Percentiles rank a stretch among this genome's conserved stretches.
Conservation (phyloP, 2,888 invertebrate genomes). For the Caenorhabditis becei region DNA sequence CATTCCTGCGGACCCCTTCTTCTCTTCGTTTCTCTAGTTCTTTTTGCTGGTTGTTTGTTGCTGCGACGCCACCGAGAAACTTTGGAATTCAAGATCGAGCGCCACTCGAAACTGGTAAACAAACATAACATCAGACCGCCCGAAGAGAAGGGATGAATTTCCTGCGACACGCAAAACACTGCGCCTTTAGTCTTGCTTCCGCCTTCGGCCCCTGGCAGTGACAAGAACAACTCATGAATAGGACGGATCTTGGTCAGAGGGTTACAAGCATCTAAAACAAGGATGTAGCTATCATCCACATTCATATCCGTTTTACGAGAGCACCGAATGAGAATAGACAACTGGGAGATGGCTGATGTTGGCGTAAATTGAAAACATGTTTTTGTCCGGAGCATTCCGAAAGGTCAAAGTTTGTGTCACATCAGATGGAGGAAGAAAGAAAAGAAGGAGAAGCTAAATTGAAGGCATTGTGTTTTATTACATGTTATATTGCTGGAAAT, state of each 20-base stretch:
- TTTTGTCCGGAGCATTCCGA: conserved; percentile 26
- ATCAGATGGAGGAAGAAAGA: conserved; percentile 14
- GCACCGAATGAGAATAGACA: conserved; percentile 9
- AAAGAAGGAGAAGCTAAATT: conserved; percentile 11
- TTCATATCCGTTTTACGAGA: conserved; percentile 43
- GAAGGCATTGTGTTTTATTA: conserved; percentile 16
- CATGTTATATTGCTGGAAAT: background rate
- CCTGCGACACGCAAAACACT: conserved; percentile 35
- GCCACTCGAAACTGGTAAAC: conserved; percentile 58
- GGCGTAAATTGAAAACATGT: conserved; percentile 58
- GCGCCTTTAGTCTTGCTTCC: conserved; percentile 24
- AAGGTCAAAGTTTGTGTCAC: conserved; percentile 45
- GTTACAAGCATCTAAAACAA: background rate
- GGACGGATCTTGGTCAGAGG: background rate
- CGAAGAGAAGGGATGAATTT: conserved; percentile 32
- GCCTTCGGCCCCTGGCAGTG: conserved; percentile 31
- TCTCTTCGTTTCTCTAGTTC: conserved; percentile 26
- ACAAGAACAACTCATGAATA: conserved; percentile 41
- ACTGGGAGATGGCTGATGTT: conserved; percentile 2
- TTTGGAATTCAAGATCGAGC: conserved; percentile 57
- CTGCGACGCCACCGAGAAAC: conserved; percentile 50
- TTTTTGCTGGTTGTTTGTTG: conserved; percentile 57
- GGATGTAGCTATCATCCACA: conserved; percentile 21
- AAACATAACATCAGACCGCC: conserved; percentile 56
- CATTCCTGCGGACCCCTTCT: conserved; percentile 10